Base-by-base conservation (phyloP, 2,797 vertebrate genomes). In the Eupleurogrammus muticus region DNA sequence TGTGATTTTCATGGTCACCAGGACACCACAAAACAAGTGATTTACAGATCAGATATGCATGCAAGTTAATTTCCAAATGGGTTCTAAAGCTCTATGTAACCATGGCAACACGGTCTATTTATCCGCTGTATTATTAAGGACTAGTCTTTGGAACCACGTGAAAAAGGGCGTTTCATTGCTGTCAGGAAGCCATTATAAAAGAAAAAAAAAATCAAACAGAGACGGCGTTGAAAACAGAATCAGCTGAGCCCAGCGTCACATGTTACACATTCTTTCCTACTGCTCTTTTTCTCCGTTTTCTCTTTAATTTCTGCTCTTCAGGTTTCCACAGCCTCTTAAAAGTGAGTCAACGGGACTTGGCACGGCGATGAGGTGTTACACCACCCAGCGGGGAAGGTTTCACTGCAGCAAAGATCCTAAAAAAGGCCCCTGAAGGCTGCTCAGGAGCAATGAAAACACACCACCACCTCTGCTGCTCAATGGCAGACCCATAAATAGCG, bases 231-330 rank as follows among this genome's bases (percentile, higher is more conserved):
- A 72, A 60, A 70, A 70, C 28, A 66, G 47, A 68, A 80, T 79
- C 66, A 75, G 67, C 75, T 73, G 71, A 80, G 52, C 57, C 52
- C 53, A 64, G 70, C 50, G 14, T 88, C 76, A 79, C 84, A 84
- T 71, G 68, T 54, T 63, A 63, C 1, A 66, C 61, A 78, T 87
- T 86, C 61, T 77, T 77, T 81, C 75, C 78, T 75, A 44, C 70
- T 55, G 12, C 47, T 78, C 46, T 58, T 49, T 74, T 54, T 40
- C 51, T 67, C 58, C 59, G 7, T 54, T 62, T 47, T 11, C 28
- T 19, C 62, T 67, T 52, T n/a, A n/a, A 46, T 16, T 62, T 47
- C 35, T 67, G 35, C 42, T 12, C 3, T 60, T 56, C 65, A 63
- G 44, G 62, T 75, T 79, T 81, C 59, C 56, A 64, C 32, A 35